Percentiles rank a stretch among this genome's conserved stretches.
Evolutionary conservation across 2,888 invertebrate genomes (phyloP).

Genomic region (Barypeithes pellucidus): DNA sequence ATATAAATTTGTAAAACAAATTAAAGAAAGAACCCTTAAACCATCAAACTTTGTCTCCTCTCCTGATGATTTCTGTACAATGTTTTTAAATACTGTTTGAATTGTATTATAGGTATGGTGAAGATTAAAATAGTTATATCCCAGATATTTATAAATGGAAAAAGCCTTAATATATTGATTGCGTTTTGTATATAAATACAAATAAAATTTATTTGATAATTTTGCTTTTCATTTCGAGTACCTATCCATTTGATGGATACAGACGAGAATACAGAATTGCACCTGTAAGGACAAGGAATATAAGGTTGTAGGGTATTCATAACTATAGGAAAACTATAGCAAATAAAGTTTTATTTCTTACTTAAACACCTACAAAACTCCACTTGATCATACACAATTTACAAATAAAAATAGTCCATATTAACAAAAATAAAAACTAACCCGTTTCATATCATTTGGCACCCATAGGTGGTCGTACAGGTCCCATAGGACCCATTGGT

Average conservation of each 20-base stretch:
- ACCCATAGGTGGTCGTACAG: slow-evolving; percentile 81
- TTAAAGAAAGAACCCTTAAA: too few species aligned
- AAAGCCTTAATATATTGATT: slow-evolving; percentile 66
- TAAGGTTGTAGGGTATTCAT: too few species aligned
- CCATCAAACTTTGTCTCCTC: not conserved
- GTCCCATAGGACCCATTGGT: slow-evolving; percentile 80
- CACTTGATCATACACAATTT: not conserved
- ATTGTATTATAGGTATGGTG: slow-evolving; percentile 6
- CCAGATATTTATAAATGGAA: slow-evolving; percentile 29
- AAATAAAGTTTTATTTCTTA: too few species aligned
- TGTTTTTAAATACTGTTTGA: not conserved
- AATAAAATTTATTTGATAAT: slow-evolving; percentile 20
- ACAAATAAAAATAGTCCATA: not conserved
- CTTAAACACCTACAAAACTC: not conserved
- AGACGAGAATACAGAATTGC: too few species aligned
- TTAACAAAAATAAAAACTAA: not conserved
- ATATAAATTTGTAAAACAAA: too few species aligned
- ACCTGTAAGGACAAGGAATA: too few species aligned
- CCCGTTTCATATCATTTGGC: slow-evolving; percentile 60
- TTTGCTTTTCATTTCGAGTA: not conserved
- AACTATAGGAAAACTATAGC: too few species aligned
- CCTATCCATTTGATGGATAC: not conserved
- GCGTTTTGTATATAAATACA: slow-evolving; percentile 59
- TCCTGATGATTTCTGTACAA: slow-evolving; percentile 14
- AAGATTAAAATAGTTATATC: not conserved